These are phyloP conservation scores for Heliothis virescens DNA, from an alignment of 1,140 invertebrate species.

Conservation along the genomic window DNA sequence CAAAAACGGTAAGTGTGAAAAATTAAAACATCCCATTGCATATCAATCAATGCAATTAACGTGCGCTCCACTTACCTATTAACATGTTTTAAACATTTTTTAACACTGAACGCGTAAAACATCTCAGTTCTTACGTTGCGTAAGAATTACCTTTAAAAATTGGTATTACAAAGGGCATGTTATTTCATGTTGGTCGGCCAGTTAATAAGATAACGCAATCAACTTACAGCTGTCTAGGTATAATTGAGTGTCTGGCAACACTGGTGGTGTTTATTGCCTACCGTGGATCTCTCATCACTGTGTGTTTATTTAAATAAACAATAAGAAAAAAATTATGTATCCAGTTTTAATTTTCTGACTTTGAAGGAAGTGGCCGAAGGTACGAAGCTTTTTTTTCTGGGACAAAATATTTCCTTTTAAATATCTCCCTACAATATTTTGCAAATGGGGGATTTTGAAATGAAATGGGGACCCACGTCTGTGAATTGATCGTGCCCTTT, in stretches of 20 bases:
- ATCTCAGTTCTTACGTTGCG: conserved; percentile 62
- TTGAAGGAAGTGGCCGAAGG: no score
- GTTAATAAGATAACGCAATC: conserved; percentile 49
- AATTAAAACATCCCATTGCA: conserved; percentile 55
- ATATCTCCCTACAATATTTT: no score
- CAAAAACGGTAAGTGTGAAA: conserved; percentile 53
- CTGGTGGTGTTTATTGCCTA: conserved; percentile 21
- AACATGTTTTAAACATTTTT: conserved; percentile 63
- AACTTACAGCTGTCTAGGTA: conserved; percentile 31
- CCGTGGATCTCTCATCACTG: conserved; percentile 13
- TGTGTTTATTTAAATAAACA: background rate
- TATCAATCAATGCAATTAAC: conserved; percentile 73
- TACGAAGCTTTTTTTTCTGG: no score
- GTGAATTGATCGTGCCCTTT: conserved; percentile 15
- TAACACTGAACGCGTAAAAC: conserved; percentile 61
- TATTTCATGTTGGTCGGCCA: conserved; percentile 38
- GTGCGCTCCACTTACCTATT: conserved; percentile 68
- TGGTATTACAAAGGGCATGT: conserved; percentile 67
- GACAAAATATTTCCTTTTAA: no score
- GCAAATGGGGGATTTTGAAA: no score
- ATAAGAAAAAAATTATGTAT: no score
- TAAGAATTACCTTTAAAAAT: conserved; percentile 66
- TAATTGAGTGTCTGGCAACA: conserved; percentile 44
- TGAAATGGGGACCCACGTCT: background rate
- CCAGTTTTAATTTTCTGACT: no score